These are phyloP conservation scores for Champsocephalus gunnari DNA, from an alignment of 2,797 vertebrate genomes.

Conservation along the genomic window DNA sequence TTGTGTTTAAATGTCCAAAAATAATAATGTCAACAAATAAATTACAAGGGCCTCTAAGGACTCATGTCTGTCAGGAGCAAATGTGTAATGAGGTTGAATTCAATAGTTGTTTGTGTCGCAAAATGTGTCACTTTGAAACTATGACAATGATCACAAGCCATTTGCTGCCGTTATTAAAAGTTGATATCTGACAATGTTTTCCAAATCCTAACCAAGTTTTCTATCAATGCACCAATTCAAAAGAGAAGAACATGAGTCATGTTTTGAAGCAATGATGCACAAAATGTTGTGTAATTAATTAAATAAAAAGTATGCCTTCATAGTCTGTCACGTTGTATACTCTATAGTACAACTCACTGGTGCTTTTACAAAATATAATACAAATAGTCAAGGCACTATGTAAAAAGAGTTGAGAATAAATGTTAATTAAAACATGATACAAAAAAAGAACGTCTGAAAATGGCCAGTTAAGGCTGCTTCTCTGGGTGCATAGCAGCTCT, in stretches of 20 bases:
- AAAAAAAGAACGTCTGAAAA: slow-evolving; percentile 31
- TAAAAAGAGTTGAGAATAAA: neutral
- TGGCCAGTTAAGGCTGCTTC: slow-evolving; percentile 7
- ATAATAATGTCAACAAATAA: too few species aligned
- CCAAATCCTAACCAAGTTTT: too few species aligned
- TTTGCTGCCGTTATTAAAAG: too few species aligned
- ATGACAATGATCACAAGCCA: too few species aligned
- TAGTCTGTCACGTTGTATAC: neutral
- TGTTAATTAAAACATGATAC: neutral
- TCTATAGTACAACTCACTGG: neutral
- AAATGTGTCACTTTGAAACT: too few species aligned
- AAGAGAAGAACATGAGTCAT: neutral
- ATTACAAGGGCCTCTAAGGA: too few species aligned
- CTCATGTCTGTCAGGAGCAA: too few species aligned
- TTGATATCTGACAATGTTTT: too few species aligned
- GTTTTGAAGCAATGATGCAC: neutral
- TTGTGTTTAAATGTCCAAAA: too few species aligned
- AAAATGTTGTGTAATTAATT: neutral
- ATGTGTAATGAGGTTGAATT: too few species aligned
- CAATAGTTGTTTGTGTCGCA: too few species aligned
- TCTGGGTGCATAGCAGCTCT: slow-evolving; percentile 10
- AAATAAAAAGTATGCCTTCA: neutral
- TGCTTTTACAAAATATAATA: neutral
- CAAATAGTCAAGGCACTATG: neutral
- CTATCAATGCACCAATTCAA: neutral